phyloP scores from a whole-genome alignment of 2,113 vertebrate genomes.

The Mohoua ochrocephala region DNA sequence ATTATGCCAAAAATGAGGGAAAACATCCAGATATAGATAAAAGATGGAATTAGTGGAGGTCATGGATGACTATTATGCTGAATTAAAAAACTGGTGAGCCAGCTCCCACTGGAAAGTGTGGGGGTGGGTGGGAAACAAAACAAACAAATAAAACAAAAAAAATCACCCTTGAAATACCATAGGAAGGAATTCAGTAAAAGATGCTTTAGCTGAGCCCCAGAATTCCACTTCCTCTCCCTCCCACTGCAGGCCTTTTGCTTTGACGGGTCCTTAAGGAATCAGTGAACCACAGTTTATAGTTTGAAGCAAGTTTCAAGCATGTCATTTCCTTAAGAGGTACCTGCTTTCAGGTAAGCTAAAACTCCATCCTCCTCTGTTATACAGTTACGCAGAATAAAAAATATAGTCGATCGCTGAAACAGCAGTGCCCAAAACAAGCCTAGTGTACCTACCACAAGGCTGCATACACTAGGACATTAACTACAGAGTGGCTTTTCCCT shows the following conservation, averaged over 20 bases:
- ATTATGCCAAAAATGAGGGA: background rate
- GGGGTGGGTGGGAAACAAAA: background rate
- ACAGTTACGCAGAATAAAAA: background rate
- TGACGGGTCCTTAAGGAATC: background rate
- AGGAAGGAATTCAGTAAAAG: background rate
- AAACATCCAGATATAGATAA: background rate
- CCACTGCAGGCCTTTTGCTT: background rate
- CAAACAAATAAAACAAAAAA: background rate
- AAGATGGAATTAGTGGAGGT: background rate
- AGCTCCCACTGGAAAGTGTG: background rate
- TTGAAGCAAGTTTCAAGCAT: background rate
- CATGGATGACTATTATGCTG: fast-evolving
- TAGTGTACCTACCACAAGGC: background rate
- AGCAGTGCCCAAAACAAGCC: background rate
- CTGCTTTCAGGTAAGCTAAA: background rate
- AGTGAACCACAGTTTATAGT: background rate
- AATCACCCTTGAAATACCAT: background rate
- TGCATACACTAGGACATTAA: background rate
- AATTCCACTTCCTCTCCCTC: background rate
- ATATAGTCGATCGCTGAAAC: background rate
- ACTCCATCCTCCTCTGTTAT: background rate
- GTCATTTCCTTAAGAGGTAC: background rate
- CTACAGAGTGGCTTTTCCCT: background rate
- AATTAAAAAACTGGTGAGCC: background rate
- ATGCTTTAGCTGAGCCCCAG: background rate